phyloP scores from a whole-genome alignment of 2,797 vertebrate species.

The Ptychobarbus kaznakovi region DNA sequence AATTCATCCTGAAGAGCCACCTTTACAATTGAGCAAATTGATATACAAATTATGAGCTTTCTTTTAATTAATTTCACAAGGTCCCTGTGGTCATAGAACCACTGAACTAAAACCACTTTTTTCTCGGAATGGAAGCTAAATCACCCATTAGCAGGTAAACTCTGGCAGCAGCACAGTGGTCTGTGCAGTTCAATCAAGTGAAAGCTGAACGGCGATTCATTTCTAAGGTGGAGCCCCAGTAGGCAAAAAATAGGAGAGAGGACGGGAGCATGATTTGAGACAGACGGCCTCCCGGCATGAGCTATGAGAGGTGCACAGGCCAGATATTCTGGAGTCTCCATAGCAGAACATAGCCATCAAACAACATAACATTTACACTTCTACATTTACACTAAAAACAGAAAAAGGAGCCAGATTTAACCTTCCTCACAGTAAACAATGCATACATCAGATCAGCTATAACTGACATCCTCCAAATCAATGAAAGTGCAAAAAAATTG shows the following conservation, averaged over 20 bases:
- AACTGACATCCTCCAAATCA: neutral
- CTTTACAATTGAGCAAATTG: neutral
- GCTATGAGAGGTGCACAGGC: neutral
- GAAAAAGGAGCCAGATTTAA: neutral
- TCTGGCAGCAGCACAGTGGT: neutral
- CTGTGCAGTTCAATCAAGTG: constrained; percentile 14
- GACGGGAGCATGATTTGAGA: constrained; percentile 21
- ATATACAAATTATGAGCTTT: neutral
- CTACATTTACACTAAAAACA: neutral
- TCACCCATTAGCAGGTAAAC: constrained; percentile 8
- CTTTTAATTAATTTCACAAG: constrained; percentile 37
- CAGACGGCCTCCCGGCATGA: constrained; percentile 9
- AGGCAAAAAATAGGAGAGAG: constrained; percentile 8
- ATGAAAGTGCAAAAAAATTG: neutral
- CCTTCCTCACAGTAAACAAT: neutral
- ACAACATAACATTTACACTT: neutral
- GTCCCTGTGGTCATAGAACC: constrained; percentile 32
- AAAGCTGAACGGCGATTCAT: constrained; percentile 3
- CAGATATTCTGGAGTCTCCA: neutral
- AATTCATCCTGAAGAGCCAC: neutral
- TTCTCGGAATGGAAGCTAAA: constrained; percentile 9
- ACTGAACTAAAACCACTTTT: constrained; percentile 28
- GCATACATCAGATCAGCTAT: neutral
- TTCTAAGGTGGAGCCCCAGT: constrained; percentile 29
- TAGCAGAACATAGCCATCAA: neutral